Conservation (phyloP, 1,140 invertebrate species). For the Amphibalanus amphitrite region DNA sequence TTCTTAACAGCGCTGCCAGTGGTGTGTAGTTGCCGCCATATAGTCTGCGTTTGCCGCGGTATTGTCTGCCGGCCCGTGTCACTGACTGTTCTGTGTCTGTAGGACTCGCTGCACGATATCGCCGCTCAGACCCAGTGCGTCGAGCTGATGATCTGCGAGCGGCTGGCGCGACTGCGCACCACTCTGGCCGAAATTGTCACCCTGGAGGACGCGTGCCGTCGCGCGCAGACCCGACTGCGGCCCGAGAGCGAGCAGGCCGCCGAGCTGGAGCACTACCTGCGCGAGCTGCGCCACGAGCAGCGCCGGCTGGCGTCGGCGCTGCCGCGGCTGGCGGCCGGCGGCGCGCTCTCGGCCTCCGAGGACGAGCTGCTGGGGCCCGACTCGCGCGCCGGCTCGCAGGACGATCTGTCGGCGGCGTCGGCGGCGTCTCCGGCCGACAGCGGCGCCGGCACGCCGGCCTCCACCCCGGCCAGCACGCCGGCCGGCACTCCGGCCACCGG, state of each 20-base stretch:
- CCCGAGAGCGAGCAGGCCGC: neutral
- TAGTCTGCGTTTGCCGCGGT: too few species aligned
- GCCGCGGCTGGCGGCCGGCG: neutral
- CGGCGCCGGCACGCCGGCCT: too few species aligned
- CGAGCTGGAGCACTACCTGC: neutral
- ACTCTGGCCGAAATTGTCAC: constrained; percentile 77
- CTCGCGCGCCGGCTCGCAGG: too few species aligned
- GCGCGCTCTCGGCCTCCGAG: neutral
- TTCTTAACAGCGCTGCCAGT: too few species aligned
- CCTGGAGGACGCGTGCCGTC: constrained; percentile 25
- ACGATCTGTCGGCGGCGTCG: too few species aligned
- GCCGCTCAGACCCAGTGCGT: constrained; percentile 63
- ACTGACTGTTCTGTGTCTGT: neutral
- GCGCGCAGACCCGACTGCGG: neutral
- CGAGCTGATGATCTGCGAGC: constrained; percentile 68
- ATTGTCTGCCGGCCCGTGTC: too few species aligned
- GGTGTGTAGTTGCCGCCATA: too few species aligned
- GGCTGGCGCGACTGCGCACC: constrained; percentile 49
- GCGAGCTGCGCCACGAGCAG: neutral
- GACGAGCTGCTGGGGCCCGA: neutral
- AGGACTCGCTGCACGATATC: constrained; percentile 36
- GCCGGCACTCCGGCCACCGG: too few species aligned
- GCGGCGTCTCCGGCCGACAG: too few species aligned
- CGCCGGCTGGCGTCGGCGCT: neutral
- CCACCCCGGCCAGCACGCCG: too few species aligned